Base-by-base conservation (phyloP, 2,888 invertebrate genomes). In the Andrena flavipes region DNA sequence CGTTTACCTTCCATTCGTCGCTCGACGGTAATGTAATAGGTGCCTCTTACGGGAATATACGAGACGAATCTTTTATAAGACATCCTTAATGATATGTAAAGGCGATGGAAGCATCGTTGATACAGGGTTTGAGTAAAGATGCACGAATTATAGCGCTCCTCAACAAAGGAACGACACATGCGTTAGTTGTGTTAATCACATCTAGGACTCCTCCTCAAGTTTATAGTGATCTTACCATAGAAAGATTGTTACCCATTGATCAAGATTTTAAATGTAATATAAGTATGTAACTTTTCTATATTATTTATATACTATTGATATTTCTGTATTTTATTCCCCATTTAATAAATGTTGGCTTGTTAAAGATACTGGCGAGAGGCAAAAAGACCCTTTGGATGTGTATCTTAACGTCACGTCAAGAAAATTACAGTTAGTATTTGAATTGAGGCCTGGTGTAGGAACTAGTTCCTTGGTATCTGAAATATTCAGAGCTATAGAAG, bases 231-330 rank as follows among this genome's bases (percentile, higher is more conserved):
- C 95, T 98, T 87, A 96, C 96, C 16, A 96, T 98, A 90, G 97
- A 98, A 94, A 96, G 96, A 93, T 96, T 97, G 70, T 95, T 98
- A 90, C 97, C 98, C 33, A 96, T 98, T 76, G 97, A 98, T 94
- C 96, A 96, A 89, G 96, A 96, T 90, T 98, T 98, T 93, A 96
- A 96, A 93, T 97, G 97, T 94, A 96, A 96, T 92, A 96, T 96
- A 91, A 96, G 96, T 95, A 95, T 26, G 48, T 81, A 60, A 42
- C 29, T 20, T 13, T 10, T 20, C 5, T 35, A 13, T 68, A 29
- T 59, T 33, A 10, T 30, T 10, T 59, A 16, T 20, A 0, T 26
- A 7, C 2, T 2, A 29, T 54, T n/a, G 1, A 63, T 7, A n/a
- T 62, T 30, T 42, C 26, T 26, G 20, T 26, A 49, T 29, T 20